These are phyloP conservation scores for Melanotaenia duboulayi DNA, from an alignment of 2,113 vertebrate species.

Conservation along the genomic window DNA sequence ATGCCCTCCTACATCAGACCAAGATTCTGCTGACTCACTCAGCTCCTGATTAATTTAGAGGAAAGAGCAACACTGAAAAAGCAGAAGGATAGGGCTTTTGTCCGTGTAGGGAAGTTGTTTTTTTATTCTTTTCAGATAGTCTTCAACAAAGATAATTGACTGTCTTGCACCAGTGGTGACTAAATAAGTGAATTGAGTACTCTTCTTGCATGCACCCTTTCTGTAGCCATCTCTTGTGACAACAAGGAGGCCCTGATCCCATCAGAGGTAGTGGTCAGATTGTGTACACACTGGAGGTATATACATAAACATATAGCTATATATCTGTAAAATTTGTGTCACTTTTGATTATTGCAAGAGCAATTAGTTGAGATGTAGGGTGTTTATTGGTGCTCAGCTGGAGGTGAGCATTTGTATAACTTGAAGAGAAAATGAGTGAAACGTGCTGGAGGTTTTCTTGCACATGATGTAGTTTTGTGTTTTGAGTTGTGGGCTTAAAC, in stretches of 20 bases:
- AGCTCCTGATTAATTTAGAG: conserved; percentile 75
- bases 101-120: conserved; percentile 62
- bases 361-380: conserved; percentile 62
- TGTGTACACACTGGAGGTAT: conserved; percentile 82
- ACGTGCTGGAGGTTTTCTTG: conserved; percentile 36
- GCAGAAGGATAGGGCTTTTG: conserved; percentile 58
- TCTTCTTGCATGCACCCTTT: conserved; percentile 80
- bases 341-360: conserved; percentile 74
- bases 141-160: conserved; percentile 50
- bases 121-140: conserved; percentile 55
- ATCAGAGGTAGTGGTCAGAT: conserved; percentile 66
- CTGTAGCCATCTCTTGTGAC: conserved; percentile 70
- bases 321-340: conserved; percentile 79
- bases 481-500: conserved; percentile 56
- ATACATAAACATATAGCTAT: conserved; percentile 80
- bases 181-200: conserved; percentile 64
- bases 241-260: conserved; percentile 67
- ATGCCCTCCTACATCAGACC: conserved; percentile 75
- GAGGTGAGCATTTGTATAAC: conserved; percentile 51
- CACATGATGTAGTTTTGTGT: conserved; percentile 36
- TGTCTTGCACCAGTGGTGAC: conserved; percentile 60
- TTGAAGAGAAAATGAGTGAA: conserved; percentile 50
- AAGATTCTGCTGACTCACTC: conserved; percentile 73
- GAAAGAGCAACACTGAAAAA: conserved; percentile 66
- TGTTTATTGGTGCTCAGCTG: conserved; percentile 67